Base-by-base conservation (phyloP, 2,797 vertebrate species). In the Astyanax mexicanus region DNA sequence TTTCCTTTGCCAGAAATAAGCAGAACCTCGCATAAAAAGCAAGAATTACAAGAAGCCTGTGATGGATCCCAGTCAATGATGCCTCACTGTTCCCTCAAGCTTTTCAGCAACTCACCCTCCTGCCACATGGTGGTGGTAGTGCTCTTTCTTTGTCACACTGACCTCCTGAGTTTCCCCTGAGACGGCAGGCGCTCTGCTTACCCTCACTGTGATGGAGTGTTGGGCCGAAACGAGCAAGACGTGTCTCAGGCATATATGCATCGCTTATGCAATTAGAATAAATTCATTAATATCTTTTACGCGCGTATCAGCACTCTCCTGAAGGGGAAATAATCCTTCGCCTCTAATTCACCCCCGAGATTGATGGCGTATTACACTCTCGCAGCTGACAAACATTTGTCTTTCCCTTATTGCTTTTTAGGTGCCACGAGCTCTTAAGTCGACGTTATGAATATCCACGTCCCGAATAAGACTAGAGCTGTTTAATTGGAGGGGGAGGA, bases 351-450 rank as follows among this genome's bases (percentile, higher is more conserved):
- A 29, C 29, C 29, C 29, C 29, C 5, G 80, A 88, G 90, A 93
- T 89, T 89, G 87, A 93, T 92, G 79, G 84, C 27, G 25, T 44
- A 60, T 80, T 64, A 89, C 88, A 80, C 65, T 85, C 54, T 74
- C 76, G 84, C 88, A 90, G 88, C 89, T 93, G 91, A 93, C 86
- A 80, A 92, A 89, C 90, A 92, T 93, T 90, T 89, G 85, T 92
- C 91, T 92, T 92, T 80, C 83, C 86, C 89, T 92, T 88, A 92
- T 88, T 84, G 90, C 86, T 89, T 88, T 82, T 88, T 88, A 87
- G 87, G 85, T 83, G 83, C 79, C 73, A 87, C 70, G 15, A 80
- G 83, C 80, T 70, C 87, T 84, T 81, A 84, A 81, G 83, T 86
- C 82, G 81, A 79, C 54, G 25, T 91, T 91, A 92, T 90, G 83